A percentile compares a stretch with the other conserved stretches of the same genome.
Evolutionary conservation across 2,888 invertebrate species (phyloP).

Genomic region (Halictus ligatus): DNA sequence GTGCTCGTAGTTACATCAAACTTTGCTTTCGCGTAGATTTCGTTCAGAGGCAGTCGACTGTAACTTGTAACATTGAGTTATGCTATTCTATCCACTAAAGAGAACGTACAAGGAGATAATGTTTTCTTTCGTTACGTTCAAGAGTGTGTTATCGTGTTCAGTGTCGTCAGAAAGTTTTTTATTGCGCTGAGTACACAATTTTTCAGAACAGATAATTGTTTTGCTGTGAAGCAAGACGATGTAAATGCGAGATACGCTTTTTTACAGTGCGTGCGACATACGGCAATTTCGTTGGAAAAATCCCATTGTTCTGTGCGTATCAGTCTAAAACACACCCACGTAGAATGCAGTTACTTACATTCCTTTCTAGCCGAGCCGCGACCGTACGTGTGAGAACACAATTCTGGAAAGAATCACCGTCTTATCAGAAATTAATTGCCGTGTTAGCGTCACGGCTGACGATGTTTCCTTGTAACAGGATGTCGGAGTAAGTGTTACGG

Average conservation of each 20-base stretch:
- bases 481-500: slow-evolving; percentile 45
- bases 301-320: not conserved
- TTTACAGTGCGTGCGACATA: not conserved
- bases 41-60: not conserved
- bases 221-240: not conserved
- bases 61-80: not conserved
- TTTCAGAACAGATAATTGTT: not conserved
- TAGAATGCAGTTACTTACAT: not conserved
- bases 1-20: not conserved
- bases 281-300: not conserved
- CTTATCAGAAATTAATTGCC: slow-evolving; percentile 51
- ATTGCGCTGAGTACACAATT: not conserved
- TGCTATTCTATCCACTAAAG: not conserved
- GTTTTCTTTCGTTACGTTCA: not conserved
- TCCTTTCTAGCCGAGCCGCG: not conserved
- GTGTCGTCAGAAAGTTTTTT: not conserved
- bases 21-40: not conserved
- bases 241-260: not conserved
- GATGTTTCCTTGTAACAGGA: slow-evolving; percentile 30
- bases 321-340: not conserved
- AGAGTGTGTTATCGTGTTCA: too few species aligned
- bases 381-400: slow-evolving; percentile 6
- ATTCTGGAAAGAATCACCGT: slow-evolving; percentile 23
- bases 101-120: not conserved
- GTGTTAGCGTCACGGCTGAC: slow-evolving; percentile 26